Evolutionary conservation across 2,797 vertebrate species (phyloP).

Genomic region (Sarcoramphus papa): DNA sequence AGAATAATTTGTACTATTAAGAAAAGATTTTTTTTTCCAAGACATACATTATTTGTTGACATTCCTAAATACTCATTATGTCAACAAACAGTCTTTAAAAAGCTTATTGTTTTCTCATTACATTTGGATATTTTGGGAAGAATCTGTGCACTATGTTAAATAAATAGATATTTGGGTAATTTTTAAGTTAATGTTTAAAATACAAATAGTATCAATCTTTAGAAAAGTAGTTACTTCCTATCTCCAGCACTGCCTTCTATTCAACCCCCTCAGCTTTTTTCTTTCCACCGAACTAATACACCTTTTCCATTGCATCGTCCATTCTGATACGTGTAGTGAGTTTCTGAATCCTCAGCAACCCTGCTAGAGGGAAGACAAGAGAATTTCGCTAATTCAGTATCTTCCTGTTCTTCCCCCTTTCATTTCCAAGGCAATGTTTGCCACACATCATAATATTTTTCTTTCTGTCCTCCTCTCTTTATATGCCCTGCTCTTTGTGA

Average conservation of each 20-base stretch:
- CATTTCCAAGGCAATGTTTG: neutral
- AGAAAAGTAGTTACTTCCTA: neutral
- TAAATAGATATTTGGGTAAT: conserved; percentile 2
- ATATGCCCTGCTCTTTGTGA: neutral
- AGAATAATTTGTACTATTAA: conserved; percentile 18
- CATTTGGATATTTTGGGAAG: neutral
- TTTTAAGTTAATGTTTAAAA: conserved; percentile 43
- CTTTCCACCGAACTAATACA: neutral
- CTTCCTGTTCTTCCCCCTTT: neutral
- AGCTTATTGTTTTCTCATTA: conserved; percentile 8
- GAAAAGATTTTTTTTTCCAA: neutral
- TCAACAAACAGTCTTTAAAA: neutral
- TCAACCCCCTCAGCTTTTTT: neutral
- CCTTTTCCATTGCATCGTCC: neutral
- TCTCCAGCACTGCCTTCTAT: neutral
- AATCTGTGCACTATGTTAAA: neutral
- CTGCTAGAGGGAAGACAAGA: neutral
- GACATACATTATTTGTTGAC: conserved; percentile 20
- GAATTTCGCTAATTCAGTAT: neutral
- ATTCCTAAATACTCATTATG: neutral
- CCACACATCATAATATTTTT: neutral
- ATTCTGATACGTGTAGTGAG: neutral
- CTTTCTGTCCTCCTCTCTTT: neutral
- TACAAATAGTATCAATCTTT: neutral
- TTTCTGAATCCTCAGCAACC: neutral